Evolutionary conservation across 2,888 invertebrate genomes (phyloP), one percentile per base, ranked within the genome.

Genomic region (Chalcosyrphus nemorum): DNA sequence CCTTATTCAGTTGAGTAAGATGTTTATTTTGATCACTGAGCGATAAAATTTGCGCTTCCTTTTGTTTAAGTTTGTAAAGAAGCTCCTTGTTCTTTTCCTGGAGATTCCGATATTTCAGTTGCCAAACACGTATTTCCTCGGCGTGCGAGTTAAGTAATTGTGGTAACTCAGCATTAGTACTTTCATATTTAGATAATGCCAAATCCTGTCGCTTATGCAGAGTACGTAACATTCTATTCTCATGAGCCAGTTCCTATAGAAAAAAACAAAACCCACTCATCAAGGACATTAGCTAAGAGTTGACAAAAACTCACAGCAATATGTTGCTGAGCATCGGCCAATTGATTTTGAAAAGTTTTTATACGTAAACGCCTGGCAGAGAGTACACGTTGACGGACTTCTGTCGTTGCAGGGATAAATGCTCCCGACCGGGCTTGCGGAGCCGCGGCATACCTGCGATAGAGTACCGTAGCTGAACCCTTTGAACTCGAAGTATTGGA

Each of bases 121-220:
- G 94, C 89, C 96, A 93, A 13, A 95, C 93, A 61, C 96, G 93
- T 70, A 96, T 92, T 91, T 97, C 96, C 89, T 96, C 96, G 81
- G 94, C 94, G 90, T 96, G 96, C 0, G 95, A 94, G 90, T 94
- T 94, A 41, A 97, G 92, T 1, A 91, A 72, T 88, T 95, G 94
- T 0, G 96, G 96, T 59, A 96, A 90, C 89, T 96, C 96, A 0
- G 96, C 96, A 88, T 95, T 95, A 1, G 94, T 94, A 29, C 95
- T 95, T 91, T 97, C 96, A 89, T 92, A 94, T 92, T 95, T 95
- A 87, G 94, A 94, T 61, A 97, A 90, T 0, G 96, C 96, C 76
- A 94, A 94, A 88, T 96, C 96, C 88, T 96, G 96, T 59, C 96
- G 93, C 89, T 95, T 96, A 90, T 96, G 96, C 41, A 96, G 91